Evolutionary conservation across 2,888 invertebrate species (phyloP).

Genomic region (Deilephila porcellus): DNA sequence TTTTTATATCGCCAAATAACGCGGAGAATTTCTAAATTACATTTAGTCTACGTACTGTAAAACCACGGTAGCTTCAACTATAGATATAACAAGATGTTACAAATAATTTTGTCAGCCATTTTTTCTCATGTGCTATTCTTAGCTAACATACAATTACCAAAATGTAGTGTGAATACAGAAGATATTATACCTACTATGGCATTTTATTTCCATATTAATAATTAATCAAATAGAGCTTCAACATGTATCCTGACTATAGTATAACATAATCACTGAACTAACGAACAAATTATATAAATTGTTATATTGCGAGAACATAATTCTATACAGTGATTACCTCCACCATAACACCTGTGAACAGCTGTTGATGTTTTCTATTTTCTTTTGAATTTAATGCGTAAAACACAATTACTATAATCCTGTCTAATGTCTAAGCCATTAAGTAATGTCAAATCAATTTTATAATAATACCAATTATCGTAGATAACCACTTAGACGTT

Average conservation of each 20-base stretch:
- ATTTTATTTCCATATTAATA: neutral
- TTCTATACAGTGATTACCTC: neutral
- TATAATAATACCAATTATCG: too few relatives aligned
- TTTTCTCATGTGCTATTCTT: neutral
- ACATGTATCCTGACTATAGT: neutral
- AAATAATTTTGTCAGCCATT: neutral
- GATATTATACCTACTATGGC: neutral
- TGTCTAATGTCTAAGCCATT: too few relatives aligned
- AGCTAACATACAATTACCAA: too few relatives aligned
- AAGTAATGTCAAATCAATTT: too few relatives aligned
- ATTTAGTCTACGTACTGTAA: neutral
- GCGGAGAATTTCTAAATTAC: slow-evolving; percentile 1
- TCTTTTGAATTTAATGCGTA: neutral
- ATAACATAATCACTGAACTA: neutral
- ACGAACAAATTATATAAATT: slow-evolving; percentile 5
- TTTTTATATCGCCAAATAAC: slow-evolving; percentile 3
- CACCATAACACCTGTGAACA: neutral
- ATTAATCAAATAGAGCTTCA: neutral
- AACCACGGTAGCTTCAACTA: neutral
- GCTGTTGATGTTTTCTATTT: neutral
- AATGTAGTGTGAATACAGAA: too few relatives aligned
- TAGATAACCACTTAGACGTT: too few relatives aligned
- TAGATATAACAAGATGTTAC: neutral
- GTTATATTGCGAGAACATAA: neutral
- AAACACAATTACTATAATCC: neutral